These are phyloP conservation scores for Salvator merianae DNA, from an alignment of 2,113 vertebrate species.

Conservation along the genomic window DNA sequence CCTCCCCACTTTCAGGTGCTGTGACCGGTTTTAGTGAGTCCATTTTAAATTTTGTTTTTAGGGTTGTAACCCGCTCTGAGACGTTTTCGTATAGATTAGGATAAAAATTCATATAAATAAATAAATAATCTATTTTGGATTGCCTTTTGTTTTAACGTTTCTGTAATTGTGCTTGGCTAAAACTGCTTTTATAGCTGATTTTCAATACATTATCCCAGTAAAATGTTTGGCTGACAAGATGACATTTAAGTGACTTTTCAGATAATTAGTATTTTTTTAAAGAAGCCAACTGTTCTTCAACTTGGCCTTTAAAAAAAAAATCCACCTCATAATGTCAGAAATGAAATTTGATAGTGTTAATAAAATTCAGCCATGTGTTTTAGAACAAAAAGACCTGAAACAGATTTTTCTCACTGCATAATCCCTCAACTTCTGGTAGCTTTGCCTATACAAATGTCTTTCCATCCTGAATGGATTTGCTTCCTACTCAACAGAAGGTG, in stretches of 20 bases:
- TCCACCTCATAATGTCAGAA: conserved; percentile 2
- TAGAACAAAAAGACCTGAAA: not conserved
- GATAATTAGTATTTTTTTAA: conserved; percentile 49
- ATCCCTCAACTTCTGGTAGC: not conserved
- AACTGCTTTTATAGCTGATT: not conserved
- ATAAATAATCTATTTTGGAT: not conserved
- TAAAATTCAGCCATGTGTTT: not conserved
- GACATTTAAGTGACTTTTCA: conserved; percentile 56
- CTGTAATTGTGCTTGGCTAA: not conserved
- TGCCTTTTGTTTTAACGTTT: not conserved
- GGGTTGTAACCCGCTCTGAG: no score
- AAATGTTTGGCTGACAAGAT: conserved; percentile 23
- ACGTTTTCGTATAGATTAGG: no score
- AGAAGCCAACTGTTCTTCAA: conserved; percentile 43
- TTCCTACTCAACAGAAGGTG: not conserved
- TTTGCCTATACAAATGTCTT: not conserved
- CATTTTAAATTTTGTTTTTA: no score
- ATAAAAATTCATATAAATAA: no score
- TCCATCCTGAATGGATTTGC: not conserved
- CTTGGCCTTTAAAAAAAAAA: conserved; percentile 42
- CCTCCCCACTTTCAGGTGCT: no score
- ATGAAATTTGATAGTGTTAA: not conserved
- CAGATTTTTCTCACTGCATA: not conserved
- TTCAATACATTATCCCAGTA: not conserved
- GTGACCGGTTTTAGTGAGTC: no score